Percentiles rank a stretch among this genome's conserved stretches.
phyloP scores from a whole-genome alignment of 2,113 vertebrate genomes.

The Hymenochirus boettgeri region DNA sequence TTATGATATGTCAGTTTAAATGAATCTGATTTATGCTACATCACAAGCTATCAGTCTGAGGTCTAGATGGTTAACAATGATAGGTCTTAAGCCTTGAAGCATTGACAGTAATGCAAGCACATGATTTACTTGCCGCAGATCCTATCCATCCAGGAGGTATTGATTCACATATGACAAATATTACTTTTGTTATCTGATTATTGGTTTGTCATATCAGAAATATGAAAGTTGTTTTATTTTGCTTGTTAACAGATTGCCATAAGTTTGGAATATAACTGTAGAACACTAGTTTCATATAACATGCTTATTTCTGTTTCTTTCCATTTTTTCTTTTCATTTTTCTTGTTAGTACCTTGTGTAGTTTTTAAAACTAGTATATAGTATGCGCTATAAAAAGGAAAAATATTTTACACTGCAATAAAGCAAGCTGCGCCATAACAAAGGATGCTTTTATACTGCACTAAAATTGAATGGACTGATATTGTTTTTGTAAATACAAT shows the following conservation, averaged over 20 bases:
- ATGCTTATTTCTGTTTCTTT: no score
- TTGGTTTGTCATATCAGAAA: neutral
- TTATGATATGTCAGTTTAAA: no score
- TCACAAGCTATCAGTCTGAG: no score
- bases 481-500: neutral
- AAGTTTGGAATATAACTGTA: no score
- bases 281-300: no score
- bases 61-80: no score
- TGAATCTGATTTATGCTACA: no score
- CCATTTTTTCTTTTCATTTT: no score
- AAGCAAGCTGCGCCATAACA: neutral
- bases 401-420: neutral
- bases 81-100: neutral
- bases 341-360: no score
- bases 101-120: neutral
- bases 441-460: neutral
- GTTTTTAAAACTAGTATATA: neutral
- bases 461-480: neutral
- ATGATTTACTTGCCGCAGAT: neutral
- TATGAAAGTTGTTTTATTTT: no score
- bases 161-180: neutral
- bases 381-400: neutral
- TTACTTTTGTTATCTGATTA: neutral
- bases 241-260: no score
- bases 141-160: no score